These are phyloP conservation scores for Triplophysa bombifrons DNA, from an alignment of 2,797 vertebrate genomes.

Conservation along the genomic window DNA sequence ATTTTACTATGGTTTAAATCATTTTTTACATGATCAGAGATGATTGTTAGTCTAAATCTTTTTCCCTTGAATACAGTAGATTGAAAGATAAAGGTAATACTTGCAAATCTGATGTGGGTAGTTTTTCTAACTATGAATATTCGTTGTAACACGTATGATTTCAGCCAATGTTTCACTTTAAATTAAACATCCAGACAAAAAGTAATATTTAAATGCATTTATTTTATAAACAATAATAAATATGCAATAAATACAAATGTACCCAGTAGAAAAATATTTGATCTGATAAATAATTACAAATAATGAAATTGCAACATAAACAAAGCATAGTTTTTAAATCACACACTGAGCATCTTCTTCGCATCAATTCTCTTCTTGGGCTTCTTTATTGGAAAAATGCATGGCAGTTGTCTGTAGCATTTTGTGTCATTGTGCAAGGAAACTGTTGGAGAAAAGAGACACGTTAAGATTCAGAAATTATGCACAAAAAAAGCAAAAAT, in stretches of 20 bases:
- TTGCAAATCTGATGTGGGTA: no score
- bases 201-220: constrained; percentile 6
- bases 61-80: no score
- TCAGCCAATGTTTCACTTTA: not conserved
- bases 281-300: constrained; percentile 38
- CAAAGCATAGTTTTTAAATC: not conserved
- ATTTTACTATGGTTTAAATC: no score
- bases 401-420: constrained; percentile 1
- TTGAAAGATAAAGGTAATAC: no score
- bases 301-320: not conserved
- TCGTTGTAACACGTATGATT: no score
- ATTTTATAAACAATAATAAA: constrained; percentile 22
- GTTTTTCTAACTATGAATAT: no score
- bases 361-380: not conserved
- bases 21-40: no score
- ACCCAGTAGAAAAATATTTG: constrained; percentile 34
- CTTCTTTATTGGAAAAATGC: not conserved
- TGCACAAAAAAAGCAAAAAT: not conserved
- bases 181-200: not conserved
- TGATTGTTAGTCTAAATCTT: no score
- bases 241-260: constrained; percentile 32
- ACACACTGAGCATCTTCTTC: not conserved
- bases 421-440: not conserved
- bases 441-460: constrained; percentile 19
- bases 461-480: not conserved